Evolutionary conservation across 2,888 invertebrate genomes (phyloP), one percentile per base, ranked within the genome.

Genomic region (Blomia tropicalis): DNA sequence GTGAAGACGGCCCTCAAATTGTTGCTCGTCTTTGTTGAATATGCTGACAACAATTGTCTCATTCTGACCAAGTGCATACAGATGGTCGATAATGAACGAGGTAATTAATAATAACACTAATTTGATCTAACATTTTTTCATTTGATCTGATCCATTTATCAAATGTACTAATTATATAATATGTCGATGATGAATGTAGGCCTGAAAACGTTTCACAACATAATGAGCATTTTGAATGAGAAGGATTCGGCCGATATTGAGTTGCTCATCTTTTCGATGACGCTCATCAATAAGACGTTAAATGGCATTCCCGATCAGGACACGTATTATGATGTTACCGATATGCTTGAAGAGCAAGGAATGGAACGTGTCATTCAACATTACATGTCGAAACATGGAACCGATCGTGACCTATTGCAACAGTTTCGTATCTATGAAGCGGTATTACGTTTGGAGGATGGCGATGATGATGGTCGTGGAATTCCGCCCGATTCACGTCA

Each of bases 1-100:
- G 92, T 96, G 64, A 98, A 98, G 79, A 98, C 95, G 7, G 90
- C 96, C 1, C 79, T 98, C 64, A 98, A 98, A 76, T 79, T 98
- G 54, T 79, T 98, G 60, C 81, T 98, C 68, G 95, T 98, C 47
- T 98, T 98, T 77, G 92, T 96, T 58, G 98, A 98, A 76, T 98
- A 98, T 75, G 87, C 90, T 17, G 96, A 96, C 72, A 82, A 86
- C 67, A 98, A 98, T 77, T 88, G 92, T 68, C 79, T 87, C 70
- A 81, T 93, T 23, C 80, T 98, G 44, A 83, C 95, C 66, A 84
- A 88, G 70, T 95, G 95, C 19, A 85, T 96, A 61, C 81, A 84
- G 68, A 77, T 82, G 2, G 87, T 92, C 11, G 91, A 92, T 73
- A 79, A 78, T 58, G 77, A 81, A 36, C 81, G 82, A 69, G 81